Conservation (phyloP, 2,797 vertebrate species). For the Microtus obscurus region DNA sequence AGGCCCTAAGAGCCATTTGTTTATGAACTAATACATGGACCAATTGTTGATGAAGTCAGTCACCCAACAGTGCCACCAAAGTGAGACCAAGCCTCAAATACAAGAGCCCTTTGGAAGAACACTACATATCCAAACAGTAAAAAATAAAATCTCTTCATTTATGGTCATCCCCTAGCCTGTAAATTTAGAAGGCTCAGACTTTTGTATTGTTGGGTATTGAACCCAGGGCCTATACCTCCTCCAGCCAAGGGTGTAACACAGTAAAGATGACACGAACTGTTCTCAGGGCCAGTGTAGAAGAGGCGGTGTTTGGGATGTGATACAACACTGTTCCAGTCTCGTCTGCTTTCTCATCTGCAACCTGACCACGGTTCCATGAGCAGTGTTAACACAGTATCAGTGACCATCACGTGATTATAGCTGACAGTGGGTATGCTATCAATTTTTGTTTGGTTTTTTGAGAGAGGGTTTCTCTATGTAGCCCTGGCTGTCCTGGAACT, state of each 20-base stretch:
- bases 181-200: neutral
- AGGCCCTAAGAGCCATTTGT: neutral
- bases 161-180: neutral
- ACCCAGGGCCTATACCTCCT: neutral
- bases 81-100: neutral
- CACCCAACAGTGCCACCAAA: neutral
- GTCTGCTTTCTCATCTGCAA: constrained; percentile 23
- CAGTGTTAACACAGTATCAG: neutral
- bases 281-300: neutral
- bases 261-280: neutral
- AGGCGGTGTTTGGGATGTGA: neutral
- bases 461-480: neutral
- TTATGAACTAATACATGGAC: neutral
- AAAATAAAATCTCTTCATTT: neutral
- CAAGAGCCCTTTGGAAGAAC: neutral
- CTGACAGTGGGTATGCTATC: neutral
- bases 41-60: neutral
- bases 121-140: neutral
- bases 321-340: neutral
- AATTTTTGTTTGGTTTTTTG: neutral
- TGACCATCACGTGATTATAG: neutral
- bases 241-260: neutral
- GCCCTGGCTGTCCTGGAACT: neutral
- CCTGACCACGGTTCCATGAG: neutral
- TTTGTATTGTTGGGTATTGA: neutral